Percentiles rank a stretch among this genome's conserved stretches.
These are phyloP conservation scores for Ormyrus nitidulus DNA, from an alignment of 2,888 invertebrate species.

Conservation along the genomic window DNA sequence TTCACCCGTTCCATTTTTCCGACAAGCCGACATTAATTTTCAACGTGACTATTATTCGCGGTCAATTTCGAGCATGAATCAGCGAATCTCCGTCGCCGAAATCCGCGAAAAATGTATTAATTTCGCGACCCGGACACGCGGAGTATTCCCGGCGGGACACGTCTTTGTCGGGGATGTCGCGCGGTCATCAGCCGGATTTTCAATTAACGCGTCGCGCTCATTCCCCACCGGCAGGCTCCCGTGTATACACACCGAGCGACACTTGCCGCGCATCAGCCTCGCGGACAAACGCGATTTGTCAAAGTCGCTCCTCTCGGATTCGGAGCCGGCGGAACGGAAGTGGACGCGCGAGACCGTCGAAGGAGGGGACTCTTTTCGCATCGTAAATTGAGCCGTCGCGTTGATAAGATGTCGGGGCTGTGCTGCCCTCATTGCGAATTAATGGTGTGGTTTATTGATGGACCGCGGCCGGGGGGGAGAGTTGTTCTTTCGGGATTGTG, in stretches of 20 bases:
- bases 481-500: no score
- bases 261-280: background rate
- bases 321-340: background rate
- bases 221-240: background rate
- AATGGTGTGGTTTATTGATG: background rate
- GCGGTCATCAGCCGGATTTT: conserved; percentile 13
- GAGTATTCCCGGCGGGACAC: no score
- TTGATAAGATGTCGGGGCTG: no score
- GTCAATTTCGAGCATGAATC: no score
- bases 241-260: background rate
- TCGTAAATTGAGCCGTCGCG: conserved; percentile 40
- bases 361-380: background rate
- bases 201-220: conserved; percentile 19
- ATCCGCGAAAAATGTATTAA: no score
- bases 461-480: background rate
- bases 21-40: no score
- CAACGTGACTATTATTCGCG: no score
- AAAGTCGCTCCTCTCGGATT: conserved; percentile 17
- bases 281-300: conserved; percentile 39
- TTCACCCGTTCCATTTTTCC: no score
- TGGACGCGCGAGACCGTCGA: background rate
- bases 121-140: no score
- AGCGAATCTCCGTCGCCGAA: no score
- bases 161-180: background rate
- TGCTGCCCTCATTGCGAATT: background rate